Conservation (phyloP, 2,113 vertebrate species). For the Trematomus loennbergii region DNA sequence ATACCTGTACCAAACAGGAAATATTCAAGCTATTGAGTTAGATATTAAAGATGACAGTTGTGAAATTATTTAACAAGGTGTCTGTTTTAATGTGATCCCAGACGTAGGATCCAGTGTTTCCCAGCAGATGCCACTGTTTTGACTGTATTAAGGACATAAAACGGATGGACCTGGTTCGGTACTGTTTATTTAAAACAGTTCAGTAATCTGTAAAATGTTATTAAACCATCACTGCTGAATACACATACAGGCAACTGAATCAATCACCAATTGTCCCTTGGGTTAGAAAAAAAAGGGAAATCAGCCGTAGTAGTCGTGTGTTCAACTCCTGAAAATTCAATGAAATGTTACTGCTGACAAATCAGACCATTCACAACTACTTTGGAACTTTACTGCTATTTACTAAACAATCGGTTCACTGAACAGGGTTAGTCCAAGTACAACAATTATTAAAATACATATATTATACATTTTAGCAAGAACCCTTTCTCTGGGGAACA, state of each 20-base stretch:
- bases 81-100: neutral
- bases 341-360: neutral
- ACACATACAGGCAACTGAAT: too few relatives aligned
- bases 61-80: neutral
- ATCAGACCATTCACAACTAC: neutral
- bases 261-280: too few relatives aligned
- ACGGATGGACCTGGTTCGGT: too few relatives aligned
- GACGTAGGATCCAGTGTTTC: neutral
- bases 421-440: too few relatives aligned
- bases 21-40: conserved; percentile 5
- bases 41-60: neutral
- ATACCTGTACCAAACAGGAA: too few relatives aligned
- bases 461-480: conserved; percentile 68
- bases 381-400: neutral
- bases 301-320: neutral
- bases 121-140: conserved; percentile 14
- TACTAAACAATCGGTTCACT: too few relatives aligned
- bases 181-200: too few relatives aligned
- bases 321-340: neutral
- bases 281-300: neutral
- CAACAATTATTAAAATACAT: too few relatives aligned
- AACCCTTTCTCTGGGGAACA: too few relatives aligned
- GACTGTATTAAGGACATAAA: neutral
- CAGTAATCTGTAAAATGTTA: too few relatives aligned
- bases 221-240: too few relatives aligned